Evolutionary conservation across 2,888 invertebrate species (phyloP).

Genomic region (Meta bourneti): DNA sequence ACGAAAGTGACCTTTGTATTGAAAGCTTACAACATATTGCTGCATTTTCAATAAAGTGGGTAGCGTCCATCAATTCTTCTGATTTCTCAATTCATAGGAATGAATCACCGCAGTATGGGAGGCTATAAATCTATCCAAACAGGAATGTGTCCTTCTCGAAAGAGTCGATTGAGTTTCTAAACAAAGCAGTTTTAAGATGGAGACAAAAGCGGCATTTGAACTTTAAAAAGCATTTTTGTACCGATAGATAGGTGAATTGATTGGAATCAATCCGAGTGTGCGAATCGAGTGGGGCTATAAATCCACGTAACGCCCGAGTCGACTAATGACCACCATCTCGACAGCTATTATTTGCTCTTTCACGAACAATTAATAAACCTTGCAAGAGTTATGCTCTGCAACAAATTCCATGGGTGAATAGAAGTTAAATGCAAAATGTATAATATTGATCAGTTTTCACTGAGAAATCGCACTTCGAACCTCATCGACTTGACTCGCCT

Average conservation of each 20-base stretch:
- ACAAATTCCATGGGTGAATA: conserved; percentile 37
- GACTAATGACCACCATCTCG: conserved; percentile 53
- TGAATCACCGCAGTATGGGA: too few species aligned
- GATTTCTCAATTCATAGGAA: too few species aligned
- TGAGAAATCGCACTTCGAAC: conserved; percentile 53
- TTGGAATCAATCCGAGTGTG: background rate
- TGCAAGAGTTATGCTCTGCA: conserved; percentile 36
- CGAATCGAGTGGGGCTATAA: conserved; percentile 10
- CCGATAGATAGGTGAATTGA: conserved; percentile 22
- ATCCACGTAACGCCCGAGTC: conserved; percentile 21
- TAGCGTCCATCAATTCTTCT: too few species aligned
- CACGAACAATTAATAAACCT: conserved; percentile 46
- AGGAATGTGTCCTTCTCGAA: too few species aligned
- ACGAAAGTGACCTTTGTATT: too few species aligned
- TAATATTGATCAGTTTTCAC: conserved; percentile 55
- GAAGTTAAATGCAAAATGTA: conserved; percentile 47
- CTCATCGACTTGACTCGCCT: conserved; percentile 36
- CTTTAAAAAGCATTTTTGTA: background rate
- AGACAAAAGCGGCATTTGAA: background rate
- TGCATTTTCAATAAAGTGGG: too few species aligned
- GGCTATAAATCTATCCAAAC: too few species aligned
- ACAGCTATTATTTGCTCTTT: conserved; percentile 69
- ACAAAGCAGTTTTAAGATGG: too few species aligned
- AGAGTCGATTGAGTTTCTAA: too few species aligned
- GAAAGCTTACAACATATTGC: too few species aligned